These are phyloP conservation scores for Entomyzon cyanotis DNA, from an alignment of 2,113 vertebrate species.

Conservation along the genomic window DNA sequence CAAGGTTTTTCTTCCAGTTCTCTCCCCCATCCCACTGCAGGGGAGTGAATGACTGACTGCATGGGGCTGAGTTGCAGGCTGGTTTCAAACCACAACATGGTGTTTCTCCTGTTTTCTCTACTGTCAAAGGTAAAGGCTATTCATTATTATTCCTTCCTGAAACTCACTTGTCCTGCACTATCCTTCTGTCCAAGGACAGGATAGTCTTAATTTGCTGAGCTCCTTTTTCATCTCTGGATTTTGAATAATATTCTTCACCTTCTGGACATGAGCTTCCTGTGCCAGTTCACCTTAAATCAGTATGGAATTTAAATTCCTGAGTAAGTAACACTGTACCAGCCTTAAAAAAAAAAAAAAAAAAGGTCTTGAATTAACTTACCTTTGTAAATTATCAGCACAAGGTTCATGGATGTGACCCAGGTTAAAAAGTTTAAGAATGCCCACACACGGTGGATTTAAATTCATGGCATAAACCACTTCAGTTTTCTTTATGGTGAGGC, in stretches of 20 bases:
- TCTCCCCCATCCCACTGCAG: rapidly evolving
- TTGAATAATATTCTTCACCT: not conserved
- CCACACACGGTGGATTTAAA: not conserved
- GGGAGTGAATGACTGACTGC: not conserved
- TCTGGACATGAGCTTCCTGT: not conserved
- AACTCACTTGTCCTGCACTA: not conserved
- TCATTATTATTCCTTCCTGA: not conserved
- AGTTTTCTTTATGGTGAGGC: not conserved
- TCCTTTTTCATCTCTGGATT: not conserved
- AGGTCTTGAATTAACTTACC: not conserved
- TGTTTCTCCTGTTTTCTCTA: not conserved
- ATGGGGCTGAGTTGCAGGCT: not conserved
- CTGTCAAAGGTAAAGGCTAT: not conserved
- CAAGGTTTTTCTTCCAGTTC: not conserved
- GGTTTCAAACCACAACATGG: not conserved
- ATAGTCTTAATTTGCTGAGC: not conserved
- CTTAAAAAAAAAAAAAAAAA: not conserved
- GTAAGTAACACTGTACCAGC: not conserved
- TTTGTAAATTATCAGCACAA: not conserved
- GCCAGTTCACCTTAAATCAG: not conserved
- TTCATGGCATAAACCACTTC: not conserved
- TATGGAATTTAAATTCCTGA: not conserved
- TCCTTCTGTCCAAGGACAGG: not conserved
- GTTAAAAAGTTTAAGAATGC: not conserved
- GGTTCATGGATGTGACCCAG: not conserved